A percentile compares a stretch with the other conserved stretches of the same genome.
Evolutionary conservation across 2,888 invertebrate species (phyloP).

Genomic region (Steinernema carpocapsae): DNA sequence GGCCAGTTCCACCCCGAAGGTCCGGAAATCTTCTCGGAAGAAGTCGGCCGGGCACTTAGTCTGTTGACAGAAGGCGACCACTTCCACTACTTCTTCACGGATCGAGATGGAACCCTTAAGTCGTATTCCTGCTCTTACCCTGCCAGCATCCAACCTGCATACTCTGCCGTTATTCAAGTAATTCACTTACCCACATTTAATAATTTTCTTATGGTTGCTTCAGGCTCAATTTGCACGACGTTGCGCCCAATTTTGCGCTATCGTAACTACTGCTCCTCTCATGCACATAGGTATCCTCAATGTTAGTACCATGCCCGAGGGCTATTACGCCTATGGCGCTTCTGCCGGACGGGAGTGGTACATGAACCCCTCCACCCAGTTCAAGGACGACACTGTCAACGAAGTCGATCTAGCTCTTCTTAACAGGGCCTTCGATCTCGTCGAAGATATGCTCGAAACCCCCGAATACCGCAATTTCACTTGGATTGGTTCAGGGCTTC

Average conservation of each 20-base stretch:
- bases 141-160: slow-evolving; percentile 61
- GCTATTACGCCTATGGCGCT: slow-evolving; percentile 62
- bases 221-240: slow-evolving; percentile 62
- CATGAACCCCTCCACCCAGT: slow-evolving; percentile 58
- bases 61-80: slow-evolving; percentile 49
- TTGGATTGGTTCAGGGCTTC: slow-evolving; percentile 65
- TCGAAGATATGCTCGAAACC: slow-evolving; percentile 55
- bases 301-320: slow-evolving; percentile 61
- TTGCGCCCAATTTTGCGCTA: slow-evolving; percentile 64
- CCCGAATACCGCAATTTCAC: slow-evolving; percentile 54
- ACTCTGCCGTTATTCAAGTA: slow-evolving; percentile 59
- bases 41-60: slow-evolving; percentile 47
- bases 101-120: slow-evolving; percentile 49
- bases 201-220: slow-evolving; percentile 7
- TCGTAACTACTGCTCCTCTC: slow-evolving; percentile 61
- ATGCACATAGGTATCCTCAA: slow-evolving; percentile 61
- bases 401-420: slow-evolving; percentile 50
- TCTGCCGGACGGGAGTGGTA: slow-evolving; percentile 66
- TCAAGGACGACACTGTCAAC: slow-evolving; percentile 56
- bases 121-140: slow-evolving; percentile 53
- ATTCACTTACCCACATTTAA: neutral
- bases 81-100: slow-evolving; percentile 63
- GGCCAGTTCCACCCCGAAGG: slow-evolving; percentile 55
- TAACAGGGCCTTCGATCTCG: slow-evolving; percentile 56
- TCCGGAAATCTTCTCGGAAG: slow-evolving; percentile 47